Percentiles rank a stretch among this genome's conserved stretches.
phyloP scores from a whole-genome alignment of 2,113 vertebrate genomes.

The Athene cunicularia region DNA sequence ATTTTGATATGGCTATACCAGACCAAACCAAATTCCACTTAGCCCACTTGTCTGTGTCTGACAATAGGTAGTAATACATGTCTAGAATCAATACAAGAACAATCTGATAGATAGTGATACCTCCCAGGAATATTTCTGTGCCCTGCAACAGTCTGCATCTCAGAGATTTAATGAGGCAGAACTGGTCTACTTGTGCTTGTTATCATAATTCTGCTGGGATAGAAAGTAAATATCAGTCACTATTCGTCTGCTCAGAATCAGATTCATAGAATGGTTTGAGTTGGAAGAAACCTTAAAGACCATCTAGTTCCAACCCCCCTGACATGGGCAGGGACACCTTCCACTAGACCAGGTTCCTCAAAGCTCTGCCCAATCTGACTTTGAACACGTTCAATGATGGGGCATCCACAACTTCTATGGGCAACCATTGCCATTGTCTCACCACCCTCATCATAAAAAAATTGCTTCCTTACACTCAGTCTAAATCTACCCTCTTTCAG shows the following conservation, averaged over 20 bases:
- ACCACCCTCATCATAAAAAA: background rate
- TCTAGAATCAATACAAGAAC: background rate
- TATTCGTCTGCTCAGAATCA: background rate
- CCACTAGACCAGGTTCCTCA: background rate
- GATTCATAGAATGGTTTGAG: background rate
- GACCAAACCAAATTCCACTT: background rate
- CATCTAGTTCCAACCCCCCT: background rate
- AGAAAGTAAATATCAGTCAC: background rate
- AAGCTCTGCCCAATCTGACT: background rate
- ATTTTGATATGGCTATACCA: background rate
- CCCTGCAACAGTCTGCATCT: background rate
- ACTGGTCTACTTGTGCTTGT: background rate
- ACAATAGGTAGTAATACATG: background rate
- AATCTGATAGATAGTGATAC: background rate
- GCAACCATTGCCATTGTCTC: background rate
- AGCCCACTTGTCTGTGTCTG: background rate
- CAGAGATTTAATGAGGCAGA: background rate
- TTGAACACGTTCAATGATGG: background rate
- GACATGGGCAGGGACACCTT: background rate
- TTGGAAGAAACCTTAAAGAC: background rate
- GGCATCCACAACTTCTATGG: background rate
- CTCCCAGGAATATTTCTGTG: background rate
- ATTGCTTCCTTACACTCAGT: background rate
- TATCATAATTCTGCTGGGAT: background rate
- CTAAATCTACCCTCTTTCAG: background rate